Conservation (phyloP, 2,888 invertebrate species). For the Patella pellucida region DNA sequence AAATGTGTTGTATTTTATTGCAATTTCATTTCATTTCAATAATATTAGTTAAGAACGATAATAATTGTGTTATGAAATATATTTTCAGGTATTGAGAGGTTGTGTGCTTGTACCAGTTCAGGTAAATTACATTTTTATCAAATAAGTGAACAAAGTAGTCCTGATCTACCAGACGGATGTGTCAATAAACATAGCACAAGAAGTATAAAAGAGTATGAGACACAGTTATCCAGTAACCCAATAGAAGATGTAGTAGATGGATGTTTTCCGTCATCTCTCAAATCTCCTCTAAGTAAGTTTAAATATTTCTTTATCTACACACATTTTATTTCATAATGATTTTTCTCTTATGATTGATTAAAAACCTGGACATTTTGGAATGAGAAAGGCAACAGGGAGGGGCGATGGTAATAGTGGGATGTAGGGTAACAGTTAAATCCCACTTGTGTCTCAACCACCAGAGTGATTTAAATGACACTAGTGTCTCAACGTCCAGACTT, state of each 20-base stretch:
- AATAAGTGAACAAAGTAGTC: constrained; percentile 44
- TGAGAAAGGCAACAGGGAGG: too few species aligned
- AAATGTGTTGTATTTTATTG: not conserved
- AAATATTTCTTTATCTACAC: too few species aligned
- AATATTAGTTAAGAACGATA: too few species aligned
- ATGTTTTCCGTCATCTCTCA: not conserved
- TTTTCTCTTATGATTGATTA: too few species aligned
- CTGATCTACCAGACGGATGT: constrained; percentile 9
- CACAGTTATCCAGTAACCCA: not conserved
- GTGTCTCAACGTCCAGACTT: too few species aligned
- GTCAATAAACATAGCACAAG: constrained; percentile 22
- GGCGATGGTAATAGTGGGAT: too few species aligned
- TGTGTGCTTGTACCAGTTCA: constrained; percentile 85
- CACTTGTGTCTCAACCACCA: too few species aligned
- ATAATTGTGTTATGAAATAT: not conserved
- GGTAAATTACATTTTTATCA: constrained; percentile 83
- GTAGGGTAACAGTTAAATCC: too few species aligned
- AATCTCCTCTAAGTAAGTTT: not conserved
- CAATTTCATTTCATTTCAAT: not conserved
- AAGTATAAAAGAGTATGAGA: constrained; percentile 29
- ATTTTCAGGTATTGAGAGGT: constrained; percentile 81
- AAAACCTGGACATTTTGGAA: too few species aligned
- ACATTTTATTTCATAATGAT: too few species aligned
- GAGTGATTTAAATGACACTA: too few species aligned
- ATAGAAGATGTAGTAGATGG: not conserved